Evolutionary conservation across 2,113 vertebrate species (phyloP).

Genomic region (Bothrops jararaca): DNA sequence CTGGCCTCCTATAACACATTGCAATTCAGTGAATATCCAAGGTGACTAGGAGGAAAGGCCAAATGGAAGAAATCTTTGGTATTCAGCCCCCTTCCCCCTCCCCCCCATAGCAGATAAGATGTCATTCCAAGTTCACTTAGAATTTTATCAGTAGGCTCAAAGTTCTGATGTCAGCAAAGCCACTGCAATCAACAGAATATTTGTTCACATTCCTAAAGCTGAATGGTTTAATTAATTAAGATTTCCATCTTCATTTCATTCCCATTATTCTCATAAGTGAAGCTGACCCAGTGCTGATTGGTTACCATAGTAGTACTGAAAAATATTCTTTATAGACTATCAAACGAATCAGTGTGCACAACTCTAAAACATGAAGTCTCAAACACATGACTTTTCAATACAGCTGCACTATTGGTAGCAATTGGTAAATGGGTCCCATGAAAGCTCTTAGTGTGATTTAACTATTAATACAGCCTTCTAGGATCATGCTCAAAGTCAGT

Average conservation of each 20-base stretch:
- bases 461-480: not conserved
- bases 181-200: conserved; percentile 11
- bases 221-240: not conserved
- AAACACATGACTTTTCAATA: not conserved
- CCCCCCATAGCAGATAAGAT: conserved; percentile 8
- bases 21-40: conserved; percentile 32
- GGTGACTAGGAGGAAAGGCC: conserved; percentile 29
- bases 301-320: not conserved
- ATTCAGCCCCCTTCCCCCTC: not conserved
- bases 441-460: not conserved
- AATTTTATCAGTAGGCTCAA: not conserved
- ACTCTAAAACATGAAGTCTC: not conserved
- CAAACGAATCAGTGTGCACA: not conserved
- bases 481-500: not conserved
- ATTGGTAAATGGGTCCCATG: not conserved
- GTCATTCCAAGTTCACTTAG: not conserved
- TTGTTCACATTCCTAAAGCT: not conserved
- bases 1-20: not conserved
- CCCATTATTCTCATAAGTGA: not conserved
- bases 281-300: not conserved
- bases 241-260: not conserved
- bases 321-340: not conserved
- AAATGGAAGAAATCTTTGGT: conserved; percentile 8
- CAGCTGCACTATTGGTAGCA: not conserved
- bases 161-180: not conserved